Evolutionary conservation across 1,140 invertebrate genomes (phyloP), one percentile per base, ranked within the genome.

Genomic region (Lycorma delicatula): DNA sequence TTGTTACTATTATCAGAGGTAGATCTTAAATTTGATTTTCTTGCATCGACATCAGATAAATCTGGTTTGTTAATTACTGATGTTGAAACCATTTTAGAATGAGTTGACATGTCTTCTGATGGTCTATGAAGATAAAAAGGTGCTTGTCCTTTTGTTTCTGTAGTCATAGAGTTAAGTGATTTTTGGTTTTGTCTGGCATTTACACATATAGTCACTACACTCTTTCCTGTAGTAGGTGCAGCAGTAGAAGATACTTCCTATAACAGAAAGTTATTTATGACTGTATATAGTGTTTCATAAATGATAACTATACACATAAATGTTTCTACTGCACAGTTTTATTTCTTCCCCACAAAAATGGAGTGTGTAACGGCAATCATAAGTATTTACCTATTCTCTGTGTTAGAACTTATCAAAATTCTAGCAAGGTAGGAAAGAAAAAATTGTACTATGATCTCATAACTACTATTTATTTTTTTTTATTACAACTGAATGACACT

Each of bases 1-100:
- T 54, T 56, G 16, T 49, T 49, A 13, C 31, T 31, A 27, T 51
- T 57, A 16, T 60, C 59, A n/a, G 48, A 22, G 13, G 51, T 13
- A 49, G 18, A 18, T 23, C 38, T 46, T 31, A 23, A 16, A n/a
- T 26, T 54, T 13, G 46, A 25, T 54, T 57, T 60, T n/a, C 55
- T 28, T 5, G 28, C 18, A 11, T 51, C 27, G 11, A 51, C 49
- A 29, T 51, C n/a, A 6, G 26, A 18, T 12, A 27, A 26, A 18
- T 51, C 49, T 12, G 26, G 20, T 18, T 28, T 51, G 26, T 29
- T 51, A 11, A 51, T 27, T 2, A 28, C 11, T 13, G 26, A n/a
- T 1, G 23, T 51, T 1, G 25, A 27, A 5, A 51, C 49, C 49
- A 51, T 51, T 51, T 29, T 51, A 12, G n/a, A 18, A n/a, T 51